Conservation (phyloP, 2,888 invertebrate genomes). For the Metacarcinus magister region DNA sequence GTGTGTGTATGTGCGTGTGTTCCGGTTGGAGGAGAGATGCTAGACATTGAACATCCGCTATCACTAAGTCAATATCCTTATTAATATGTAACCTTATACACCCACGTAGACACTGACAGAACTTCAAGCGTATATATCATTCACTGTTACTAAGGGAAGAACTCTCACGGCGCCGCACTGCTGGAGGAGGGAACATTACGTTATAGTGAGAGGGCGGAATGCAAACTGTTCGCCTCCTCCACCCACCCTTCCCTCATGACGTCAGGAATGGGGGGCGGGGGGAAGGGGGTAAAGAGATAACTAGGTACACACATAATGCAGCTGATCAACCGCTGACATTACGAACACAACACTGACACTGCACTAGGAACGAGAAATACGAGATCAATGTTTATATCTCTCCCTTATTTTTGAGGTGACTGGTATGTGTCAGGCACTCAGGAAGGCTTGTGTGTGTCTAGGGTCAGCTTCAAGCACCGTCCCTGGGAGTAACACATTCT, state of each 20-base stretch:
- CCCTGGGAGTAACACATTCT: background rate
- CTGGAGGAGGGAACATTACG: background rate
- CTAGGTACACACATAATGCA: background rate
- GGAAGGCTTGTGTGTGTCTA: background rate
- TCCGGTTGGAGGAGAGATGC: background rate
- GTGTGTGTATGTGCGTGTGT: slow-evolving; percentile 55
- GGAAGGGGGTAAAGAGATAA: background rate
- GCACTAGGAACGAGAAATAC: background rate
- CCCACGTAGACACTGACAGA: background rate
- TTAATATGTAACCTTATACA: background rate
- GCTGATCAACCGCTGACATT: background rate
- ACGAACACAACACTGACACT: background rate
- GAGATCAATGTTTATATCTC: background rate
- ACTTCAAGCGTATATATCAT: background rate
- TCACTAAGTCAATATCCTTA: background rate
- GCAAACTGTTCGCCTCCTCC: background rate
- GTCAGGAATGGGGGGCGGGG: background rate
- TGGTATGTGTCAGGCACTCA: background rate
- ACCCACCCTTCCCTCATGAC: background rate
- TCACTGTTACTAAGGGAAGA: background rate
- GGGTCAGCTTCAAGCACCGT: slow-evolving; percentile 5
- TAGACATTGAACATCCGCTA: background rate
- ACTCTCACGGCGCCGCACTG: background rate
- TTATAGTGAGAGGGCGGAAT: background rate
- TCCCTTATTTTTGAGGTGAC: background rate